Conservation (phyloP, 2,797 vertebrate genomes). For the Hoplostethus mediterraneus region DNA sequence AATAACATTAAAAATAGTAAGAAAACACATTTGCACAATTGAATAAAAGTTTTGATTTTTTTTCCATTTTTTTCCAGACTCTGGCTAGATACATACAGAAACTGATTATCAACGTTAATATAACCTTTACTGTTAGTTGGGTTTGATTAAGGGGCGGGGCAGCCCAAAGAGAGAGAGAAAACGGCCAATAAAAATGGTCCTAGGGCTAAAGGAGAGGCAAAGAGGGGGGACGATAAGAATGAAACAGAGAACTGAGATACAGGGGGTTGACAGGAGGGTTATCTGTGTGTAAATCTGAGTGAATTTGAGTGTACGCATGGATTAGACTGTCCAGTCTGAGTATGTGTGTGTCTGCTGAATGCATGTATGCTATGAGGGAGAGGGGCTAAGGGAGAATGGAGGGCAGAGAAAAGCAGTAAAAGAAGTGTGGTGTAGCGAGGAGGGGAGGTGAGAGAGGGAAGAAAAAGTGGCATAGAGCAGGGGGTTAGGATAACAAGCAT, state of each 20-base stretch:
- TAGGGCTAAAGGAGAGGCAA: slow-evolving; percentile 70
- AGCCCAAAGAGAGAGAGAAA: slow-evolving; percentile 73
- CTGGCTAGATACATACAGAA: slow-evolving; percentile 87
- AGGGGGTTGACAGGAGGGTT: not conserved
- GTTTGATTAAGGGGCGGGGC: slow-evolving; percentile 79
- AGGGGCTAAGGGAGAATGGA: slow-evolving; percentile 20
- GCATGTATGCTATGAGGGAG: slow-evolving; percentile 28
- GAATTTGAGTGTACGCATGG: slow-evolving; percentile 33
- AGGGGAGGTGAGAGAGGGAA: slow-evolving; percentile 25
- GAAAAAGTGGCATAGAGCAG: slow-evolving; percentile 63
- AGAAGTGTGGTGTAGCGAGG: slow-evolving; percentile 39
- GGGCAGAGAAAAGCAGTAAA: slow-evolving; percentile 59
- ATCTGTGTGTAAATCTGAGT: slow-evolving; percentile 59
- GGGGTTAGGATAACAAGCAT: slow-evolving; percentile 79
- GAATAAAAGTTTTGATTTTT: slow-evolving; percentile 82
- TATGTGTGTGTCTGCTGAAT: slow-evolving; percentile 19
- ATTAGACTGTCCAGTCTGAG: slow-evolving; percentile 5
- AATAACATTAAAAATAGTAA: slow-evolving; percentile 87
- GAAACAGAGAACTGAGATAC: slow-evolving; percentile 53
- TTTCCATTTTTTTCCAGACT: slow-evolving; percentile 80
- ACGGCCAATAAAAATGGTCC: slow-evolving; percentile 76
- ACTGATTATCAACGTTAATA: slow-evolving; percentile 87
- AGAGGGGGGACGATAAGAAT: slow-evolving; percentile 49
- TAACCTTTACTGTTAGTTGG: slow-evolving; percentile 86
- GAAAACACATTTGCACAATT: slow-evolving; percentile 86